A percentile compares a stretch with the other conserved stretches of the same genome.
phyloP scores from a whole-genome alignment of 2,113 vertebrate species.

The Montifringilla adamsi region DNA sequence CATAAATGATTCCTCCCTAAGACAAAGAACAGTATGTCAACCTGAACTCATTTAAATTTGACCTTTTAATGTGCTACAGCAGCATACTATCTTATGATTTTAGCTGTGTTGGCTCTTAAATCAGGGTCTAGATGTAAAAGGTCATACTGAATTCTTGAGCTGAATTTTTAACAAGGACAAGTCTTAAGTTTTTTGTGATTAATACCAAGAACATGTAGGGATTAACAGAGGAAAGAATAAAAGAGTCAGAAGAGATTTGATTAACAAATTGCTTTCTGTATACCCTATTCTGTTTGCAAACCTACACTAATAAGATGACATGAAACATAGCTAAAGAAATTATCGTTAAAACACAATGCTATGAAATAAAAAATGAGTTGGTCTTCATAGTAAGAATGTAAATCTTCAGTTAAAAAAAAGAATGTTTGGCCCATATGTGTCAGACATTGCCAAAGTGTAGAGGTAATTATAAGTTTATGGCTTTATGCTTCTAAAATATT shows the following conservation, averaged over 20 bases:
- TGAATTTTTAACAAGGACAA: constrained; percentile 25
- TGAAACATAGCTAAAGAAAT: neutral
- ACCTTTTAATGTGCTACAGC: constrained; percentile 65
- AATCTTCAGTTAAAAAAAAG: neutral
- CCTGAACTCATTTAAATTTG: constrained; percentile 59
- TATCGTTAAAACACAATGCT: neutral
- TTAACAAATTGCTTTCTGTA: neutral
- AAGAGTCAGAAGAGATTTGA: neutral
- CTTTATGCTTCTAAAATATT: constrained; percentile 6
- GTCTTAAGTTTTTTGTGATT: neutral
- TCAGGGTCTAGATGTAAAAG: constrained; percentile 65
- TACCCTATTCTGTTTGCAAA: neutral
- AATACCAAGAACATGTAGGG: neutral
- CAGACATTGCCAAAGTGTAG: neutral
- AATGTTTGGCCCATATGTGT: neutral
- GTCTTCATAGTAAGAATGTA: neutral
- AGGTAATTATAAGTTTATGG: neutral
- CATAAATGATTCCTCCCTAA: constrained; percentile 13
- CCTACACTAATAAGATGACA: neutral
- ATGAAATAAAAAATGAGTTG: neutral
- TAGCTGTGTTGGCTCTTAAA: constrained; percentile 52
- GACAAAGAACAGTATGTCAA: constrained; percentile 46
- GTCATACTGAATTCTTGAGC: constrained; percentile 35
- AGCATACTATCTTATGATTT: constrained; percentile 42
- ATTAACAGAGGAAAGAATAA: neutral